A percentile compares a stretch with the other conserved stretches of the same genome.
phyloP scores from a whole-genome alignment of 2,113 vertebrate genomes.

The Ochotona curzoniae region DNA sequence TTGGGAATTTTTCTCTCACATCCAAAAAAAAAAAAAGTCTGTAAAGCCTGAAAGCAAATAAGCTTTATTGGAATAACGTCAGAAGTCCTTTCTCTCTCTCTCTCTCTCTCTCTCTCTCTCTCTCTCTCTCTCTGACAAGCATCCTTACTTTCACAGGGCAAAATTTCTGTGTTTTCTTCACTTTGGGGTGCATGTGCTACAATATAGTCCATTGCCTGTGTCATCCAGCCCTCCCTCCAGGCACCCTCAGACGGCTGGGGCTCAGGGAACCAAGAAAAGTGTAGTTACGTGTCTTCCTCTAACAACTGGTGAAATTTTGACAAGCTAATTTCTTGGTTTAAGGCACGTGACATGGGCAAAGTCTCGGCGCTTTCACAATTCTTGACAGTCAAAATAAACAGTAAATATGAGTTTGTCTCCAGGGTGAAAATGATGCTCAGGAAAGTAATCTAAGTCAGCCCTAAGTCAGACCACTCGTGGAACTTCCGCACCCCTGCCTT shows the following conservation, averaged over 20 bases:
- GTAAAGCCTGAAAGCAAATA: background rate
- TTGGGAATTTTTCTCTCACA: background rate
- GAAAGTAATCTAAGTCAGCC: background rate
- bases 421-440: background rate
- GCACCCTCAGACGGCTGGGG: rapidly evolving
- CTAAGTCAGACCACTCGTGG: background rate
- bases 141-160: background rate
- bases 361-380: background rate
- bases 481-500: background rate
- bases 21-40: background rate
- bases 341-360: background rate
- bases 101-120: no score
- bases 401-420: background rate
- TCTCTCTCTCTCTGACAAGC: no score
- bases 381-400: background rate
- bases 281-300: background rate
- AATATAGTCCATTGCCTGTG: background rate
- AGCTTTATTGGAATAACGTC: background rate
- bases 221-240: background rate
- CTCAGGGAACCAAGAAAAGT: background rate
- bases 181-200: background rate
- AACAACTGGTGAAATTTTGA: background rate
- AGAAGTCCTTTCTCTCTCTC: no score
- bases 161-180: background rate
- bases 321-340: background rate